A percentile compares a stretch with the other conserved stretches of the same genome.
Conservation (phyloP, 2,888 invertebrate genomes). For the Diadegma fenestrale region DNA sequence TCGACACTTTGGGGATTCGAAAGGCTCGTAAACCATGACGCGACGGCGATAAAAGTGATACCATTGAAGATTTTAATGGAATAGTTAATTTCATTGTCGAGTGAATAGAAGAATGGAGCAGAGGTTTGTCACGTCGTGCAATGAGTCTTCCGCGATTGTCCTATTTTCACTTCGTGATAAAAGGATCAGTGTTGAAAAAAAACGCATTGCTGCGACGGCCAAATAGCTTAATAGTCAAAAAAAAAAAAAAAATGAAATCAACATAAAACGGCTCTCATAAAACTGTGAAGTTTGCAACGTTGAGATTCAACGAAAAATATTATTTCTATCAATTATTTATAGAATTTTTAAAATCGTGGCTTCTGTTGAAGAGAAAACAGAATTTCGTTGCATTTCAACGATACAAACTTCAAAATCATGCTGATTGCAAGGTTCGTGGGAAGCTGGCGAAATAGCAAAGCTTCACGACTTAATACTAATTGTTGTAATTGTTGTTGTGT, state of each 20-base stretch:
- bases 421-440: background rate
- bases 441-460: background rate
- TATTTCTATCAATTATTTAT: no score
- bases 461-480: background rate
- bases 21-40: conserved; percentile 58
- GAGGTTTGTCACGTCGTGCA: conserved; percentile 14
- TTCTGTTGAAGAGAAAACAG: no score
- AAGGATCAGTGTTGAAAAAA: background rate
- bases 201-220: background rate
- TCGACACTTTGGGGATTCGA: conserved; percentile 40
- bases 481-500: no score
- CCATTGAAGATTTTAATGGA: conserved; percentile 63
- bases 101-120: conserved; percentile 15
- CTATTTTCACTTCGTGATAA: conserved; percentile 36
- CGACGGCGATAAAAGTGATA: conserved; percentile 62
- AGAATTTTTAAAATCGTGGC: no score
- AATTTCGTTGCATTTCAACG: no score
- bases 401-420: no score
- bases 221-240: background rate
- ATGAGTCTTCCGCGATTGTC: conserved; percentile 55
- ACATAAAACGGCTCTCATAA: no score
- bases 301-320: no score
- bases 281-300: no score
- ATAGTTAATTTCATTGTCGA: conserved; percentile 59
- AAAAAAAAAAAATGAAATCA: no score